A percentile compares a stretch with the other conserved stretches of the same genome.
Evolutionary conservation across 2,113 vertebrate species (phyloP).

Genomic region (Martes martes): DNA sequence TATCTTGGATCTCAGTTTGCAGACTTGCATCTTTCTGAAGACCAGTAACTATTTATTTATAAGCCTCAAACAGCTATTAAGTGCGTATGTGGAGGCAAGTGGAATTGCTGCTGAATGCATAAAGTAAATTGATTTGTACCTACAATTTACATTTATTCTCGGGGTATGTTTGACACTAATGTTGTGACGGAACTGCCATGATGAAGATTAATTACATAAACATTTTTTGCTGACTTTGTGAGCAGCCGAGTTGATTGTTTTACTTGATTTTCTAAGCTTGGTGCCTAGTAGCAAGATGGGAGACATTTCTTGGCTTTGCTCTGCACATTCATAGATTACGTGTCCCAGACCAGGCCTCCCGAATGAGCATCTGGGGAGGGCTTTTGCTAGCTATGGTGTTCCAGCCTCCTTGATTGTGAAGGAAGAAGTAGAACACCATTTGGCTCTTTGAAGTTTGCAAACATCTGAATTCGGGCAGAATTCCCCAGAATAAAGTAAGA

Average conservation of each 20-base stretch:
- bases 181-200: constrained; percentile 51
- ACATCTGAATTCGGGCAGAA: neutral
- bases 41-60: neutral
- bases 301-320: constrained; percentile 19
- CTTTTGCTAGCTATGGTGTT: neutral
- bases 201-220: constrained; percentile 75
- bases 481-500: neutral
- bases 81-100: neutral
- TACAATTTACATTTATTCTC: constrained; percentile 68
- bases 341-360: neutral
- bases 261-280: constrained; percentile 48
- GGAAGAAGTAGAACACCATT: neutral
- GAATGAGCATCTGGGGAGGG: neutral
- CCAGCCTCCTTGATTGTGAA: neutral
- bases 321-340: neutral
- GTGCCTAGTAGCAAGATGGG: neutral
- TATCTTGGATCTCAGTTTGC: neutral
- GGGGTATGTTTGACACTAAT: constrained; percentile 60
- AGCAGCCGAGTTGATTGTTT: constrained; percentile 54
- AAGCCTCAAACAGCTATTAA: constrained; percentile 42
- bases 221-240: constrained; percentile 65
- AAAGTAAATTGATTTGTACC: constrained; percentile 65
- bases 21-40: constrained; percentile 37
- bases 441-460: neutral
- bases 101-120: constrained; percentile 62